These are phyloP conservation scores for Copidosoma floridanum DNA, from an alignment of 1,140 invertebrate genomes.

Conservation along the genomic window DNA sequence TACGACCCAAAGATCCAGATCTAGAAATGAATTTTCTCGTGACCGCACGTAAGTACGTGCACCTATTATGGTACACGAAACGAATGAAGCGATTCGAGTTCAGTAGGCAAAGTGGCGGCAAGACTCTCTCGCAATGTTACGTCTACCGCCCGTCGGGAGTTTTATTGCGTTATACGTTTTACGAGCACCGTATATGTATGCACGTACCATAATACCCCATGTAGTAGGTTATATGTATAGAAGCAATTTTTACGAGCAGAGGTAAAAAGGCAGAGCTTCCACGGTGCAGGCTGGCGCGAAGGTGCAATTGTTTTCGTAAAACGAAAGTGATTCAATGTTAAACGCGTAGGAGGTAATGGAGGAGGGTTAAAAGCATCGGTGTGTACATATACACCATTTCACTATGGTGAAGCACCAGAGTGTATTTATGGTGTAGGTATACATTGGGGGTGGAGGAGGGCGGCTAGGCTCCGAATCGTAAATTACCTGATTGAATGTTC, in stretches of 20 bases:
- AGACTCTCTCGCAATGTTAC: too few species aligned
- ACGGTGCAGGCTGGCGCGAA: too few species aligned
- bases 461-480: too few species aligned
- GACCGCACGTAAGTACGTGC: too few species aligned
- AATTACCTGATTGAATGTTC: conserved; percentile 21
- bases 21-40: too few species aligned
- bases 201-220: too few species aligned
- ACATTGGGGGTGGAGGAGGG: not conserved
- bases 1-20: too few species aligned
- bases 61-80: not conserved
- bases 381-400: not conserved
- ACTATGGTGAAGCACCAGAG: too few species aligned
- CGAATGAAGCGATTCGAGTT: conserved; percentile 25
- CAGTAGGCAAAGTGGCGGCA: conserved; percentile 25
- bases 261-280: too few species aligned
- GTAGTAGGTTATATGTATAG: too few species aligned
- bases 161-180: conserved; percentile 27
- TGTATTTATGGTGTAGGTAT: not conserved
- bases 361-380: not conserved
- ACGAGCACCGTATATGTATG: too few species aligned
- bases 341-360: not conserved
- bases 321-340: conserved; percentile 24
- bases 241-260: too few species aligned
- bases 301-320: conserved; percentile 16
- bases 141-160: conserved; percentile 2